Evolutionary conservation across 2,797 vertebrate species (phyloP).

Genomic region (Masticophis lateralis): DNA sequence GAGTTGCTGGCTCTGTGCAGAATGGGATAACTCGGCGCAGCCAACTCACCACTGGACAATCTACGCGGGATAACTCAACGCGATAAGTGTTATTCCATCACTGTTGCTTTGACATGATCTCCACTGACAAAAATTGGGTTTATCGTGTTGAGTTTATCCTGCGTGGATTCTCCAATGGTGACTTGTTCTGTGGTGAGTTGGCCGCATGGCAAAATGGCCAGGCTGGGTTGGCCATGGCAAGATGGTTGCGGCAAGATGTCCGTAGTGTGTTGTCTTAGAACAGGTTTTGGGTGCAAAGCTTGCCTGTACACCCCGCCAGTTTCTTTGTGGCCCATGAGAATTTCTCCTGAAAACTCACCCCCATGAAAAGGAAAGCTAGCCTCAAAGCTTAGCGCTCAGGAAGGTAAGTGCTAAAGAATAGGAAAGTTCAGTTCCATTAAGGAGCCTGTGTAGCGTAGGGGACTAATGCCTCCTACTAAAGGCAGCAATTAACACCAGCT

Average conservation of each 20-base stretch:
- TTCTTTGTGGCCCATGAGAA: background rate
- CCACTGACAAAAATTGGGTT: background rate
- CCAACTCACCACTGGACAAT: background rate
- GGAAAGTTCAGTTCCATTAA: background rate
- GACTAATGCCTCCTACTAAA: too few relatives aligned
- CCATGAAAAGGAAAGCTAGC: background rate
- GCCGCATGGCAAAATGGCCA: too few relatives aligned
- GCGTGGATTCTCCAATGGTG: fast-evolving
- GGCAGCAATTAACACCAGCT: too few relatives aligned
- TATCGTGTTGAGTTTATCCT: background rate
- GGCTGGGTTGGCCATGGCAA: too few relatives aligned
- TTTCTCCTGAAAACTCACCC: background rate
- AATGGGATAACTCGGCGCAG: background rate
- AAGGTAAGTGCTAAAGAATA: background rate
- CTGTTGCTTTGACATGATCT: background rate
- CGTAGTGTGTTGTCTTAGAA: too few relatives aligned
- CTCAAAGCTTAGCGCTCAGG: background rate
- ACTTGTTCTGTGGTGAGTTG: background rate
- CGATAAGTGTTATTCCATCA: background rate
- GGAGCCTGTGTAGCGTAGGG: too few relatives aligned
- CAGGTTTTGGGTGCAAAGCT: background rate
- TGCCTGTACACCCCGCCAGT: background rate
- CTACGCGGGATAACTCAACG: background rate
- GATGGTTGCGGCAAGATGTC: background rate
- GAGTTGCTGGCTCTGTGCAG: background rate